A percentile compares a stretch with the other conserved stretches of the same genome.
These are phyloP conservation scores for Alviniconcha marisindica DNA, from an alignment of 1,140 invertebrate species.

Conservation along the genomic window DNA sequence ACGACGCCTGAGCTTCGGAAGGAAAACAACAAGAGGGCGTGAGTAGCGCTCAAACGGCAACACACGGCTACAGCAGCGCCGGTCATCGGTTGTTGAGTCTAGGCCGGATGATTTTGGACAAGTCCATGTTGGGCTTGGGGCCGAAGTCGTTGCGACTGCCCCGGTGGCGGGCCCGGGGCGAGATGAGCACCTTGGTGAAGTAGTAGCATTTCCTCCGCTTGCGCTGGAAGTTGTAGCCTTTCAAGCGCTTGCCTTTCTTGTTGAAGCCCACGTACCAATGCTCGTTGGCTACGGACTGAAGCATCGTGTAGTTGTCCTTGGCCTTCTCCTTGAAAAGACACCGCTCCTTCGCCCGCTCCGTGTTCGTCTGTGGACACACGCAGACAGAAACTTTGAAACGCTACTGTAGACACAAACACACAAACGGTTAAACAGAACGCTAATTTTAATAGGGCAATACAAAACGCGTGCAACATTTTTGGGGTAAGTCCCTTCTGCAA, in stretches of 20 bases:
- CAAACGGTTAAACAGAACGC: not conserved
- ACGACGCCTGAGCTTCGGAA: too few relatives aligned
- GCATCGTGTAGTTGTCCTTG: slow-evolving; percentile 33
- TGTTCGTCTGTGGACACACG: slow-evolving; percentile 2
- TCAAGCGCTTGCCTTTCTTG: slow-evolving; percentile 23
- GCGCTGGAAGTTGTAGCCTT: not conserved
- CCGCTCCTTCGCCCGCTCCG: not conserved
- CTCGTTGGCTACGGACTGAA: slow-evolving; percentile 40
- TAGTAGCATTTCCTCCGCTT: slow-evolving; percentile 23
- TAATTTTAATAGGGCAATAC: not conserved
- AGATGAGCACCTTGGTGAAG: not conserved
- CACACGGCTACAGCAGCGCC: too few relatives aligned
- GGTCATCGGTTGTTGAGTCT: not conserved
- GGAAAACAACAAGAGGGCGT: too few relatives aligned
- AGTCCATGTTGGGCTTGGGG: not conserved
- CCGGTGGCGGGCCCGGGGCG: not conserved
- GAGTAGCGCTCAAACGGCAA: too few relatives aligned
- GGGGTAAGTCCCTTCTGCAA: too few relatives aligned
- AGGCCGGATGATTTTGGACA: not conserved
- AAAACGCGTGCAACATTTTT: too few relatives aligned
- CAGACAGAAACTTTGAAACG: slow-evolving; percentile 4
- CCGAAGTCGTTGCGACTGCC: too few relatives aligned
- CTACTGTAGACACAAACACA: slow-evolving; percentile 16
- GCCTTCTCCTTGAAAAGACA: slow-evolving; percentile 37
- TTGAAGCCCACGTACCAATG: slow-evolving; percentile 47